phyloP scores from a whole-genome alignment of 2,113 vertebrate species.

The Tauraco erythrolophus region DNA sequence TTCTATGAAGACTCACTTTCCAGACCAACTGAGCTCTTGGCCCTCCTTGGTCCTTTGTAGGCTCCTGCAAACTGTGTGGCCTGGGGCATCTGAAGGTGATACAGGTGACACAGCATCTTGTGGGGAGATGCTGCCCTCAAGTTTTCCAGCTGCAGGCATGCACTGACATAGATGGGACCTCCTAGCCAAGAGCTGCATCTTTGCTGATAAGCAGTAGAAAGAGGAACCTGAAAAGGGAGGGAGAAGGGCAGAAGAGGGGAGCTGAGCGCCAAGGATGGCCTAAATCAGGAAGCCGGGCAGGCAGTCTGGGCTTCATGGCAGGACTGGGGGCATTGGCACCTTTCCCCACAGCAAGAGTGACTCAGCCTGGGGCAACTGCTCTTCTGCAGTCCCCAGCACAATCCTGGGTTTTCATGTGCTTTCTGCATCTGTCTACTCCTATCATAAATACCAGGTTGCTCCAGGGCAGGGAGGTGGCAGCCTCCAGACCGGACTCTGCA shows the following conservation, averaged over 20 bases:
- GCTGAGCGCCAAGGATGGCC: rapidly evolving
- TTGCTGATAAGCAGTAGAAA: not conserved
- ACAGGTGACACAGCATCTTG: not conserved
- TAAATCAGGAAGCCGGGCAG: not conserved
- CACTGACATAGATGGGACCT: not conserved
- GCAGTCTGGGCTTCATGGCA: not conserved
- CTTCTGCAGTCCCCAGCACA: not conserved
- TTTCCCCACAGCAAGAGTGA: not conserved
- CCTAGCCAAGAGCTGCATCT: not conserved
- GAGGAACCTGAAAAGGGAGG: not conserved
- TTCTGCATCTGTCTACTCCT: not conserved
- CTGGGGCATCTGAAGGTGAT: not conserved
- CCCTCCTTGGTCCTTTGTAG: not conserved
- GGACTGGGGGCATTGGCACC: rapidly evolving
- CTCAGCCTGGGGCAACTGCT: not conserved
- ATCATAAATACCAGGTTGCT: not conserved
- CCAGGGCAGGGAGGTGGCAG: not conserved
- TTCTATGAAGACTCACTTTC: not conserved
- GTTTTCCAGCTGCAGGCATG: not conserved
- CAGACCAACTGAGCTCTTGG: not conserved
- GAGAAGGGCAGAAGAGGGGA: not conserved
- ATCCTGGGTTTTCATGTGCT: not conserved
- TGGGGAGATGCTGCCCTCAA: not conserved
- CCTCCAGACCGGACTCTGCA: not conserved
- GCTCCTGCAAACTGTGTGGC: not conserved